phyloP scores from a whole-genome alignment of 2,888 invertebrate genomes.

The Coremacera marginata region DNA sequence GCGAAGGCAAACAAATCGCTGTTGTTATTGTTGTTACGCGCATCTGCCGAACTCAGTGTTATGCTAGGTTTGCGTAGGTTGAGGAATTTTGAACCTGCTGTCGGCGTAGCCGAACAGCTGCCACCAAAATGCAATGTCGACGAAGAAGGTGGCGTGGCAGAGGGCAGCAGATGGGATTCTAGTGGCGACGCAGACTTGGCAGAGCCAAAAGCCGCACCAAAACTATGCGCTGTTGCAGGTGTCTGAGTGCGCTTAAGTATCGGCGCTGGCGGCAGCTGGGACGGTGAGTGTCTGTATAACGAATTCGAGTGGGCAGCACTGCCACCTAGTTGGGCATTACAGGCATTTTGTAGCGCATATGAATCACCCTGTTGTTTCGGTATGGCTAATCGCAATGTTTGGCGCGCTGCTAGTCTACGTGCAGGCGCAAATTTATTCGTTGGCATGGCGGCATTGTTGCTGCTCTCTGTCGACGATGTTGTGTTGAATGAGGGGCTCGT shows the following conservation, averaged over 20 bases:
- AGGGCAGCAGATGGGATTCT: conserved; percentile 61
- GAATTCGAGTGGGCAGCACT: not conserved
- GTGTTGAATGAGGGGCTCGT: conserved; percentile 37
- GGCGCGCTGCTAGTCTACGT: conserved; percentile 68
- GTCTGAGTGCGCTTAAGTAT: conserved; percentile 55
- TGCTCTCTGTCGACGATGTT: conserved; percentile 38
- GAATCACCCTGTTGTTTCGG: conserved; percentile 66
- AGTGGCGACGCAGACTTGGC: conserved; percentile 62
- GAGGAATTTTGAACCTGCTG: conserved; percentile 55
- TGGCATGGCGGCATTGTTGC: conserved; percentile 36
- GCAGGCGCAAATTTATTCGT: conserved; percentile 67
- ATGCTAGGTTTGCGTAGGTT: conserved; percentile 63
- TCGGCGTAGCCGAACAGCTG: conserved; percentile 40
- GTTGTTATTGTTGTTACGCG: conserved; percentile 59
- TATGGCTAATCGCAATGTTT: conserved; percentile 67
- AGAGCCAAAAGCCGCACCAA: not conserved
- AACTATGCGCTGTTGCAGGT: conserved; percentile 27
- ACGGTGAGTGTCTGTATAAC: conserved; percentile 56
- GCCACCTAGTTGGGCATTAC: conserved; percentile 37
- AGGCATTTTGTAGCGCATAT: conserved; percentile 36
- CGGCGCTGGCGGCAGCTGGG: conserved; percentile 62
- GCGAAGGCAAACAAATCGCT: conserved; percentile 66
- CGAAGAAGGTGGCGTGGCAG: conserved; percentile 51
- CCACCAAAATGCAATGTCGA: conserved; percentile 19
- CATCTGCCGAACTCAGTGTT: conserved; percentile 65